These are phyloP conservation scores for Acanthopagrus latus DNA, from an alignment of 2,797 vertebrate species.

Conservation along the genomic window DNA sequence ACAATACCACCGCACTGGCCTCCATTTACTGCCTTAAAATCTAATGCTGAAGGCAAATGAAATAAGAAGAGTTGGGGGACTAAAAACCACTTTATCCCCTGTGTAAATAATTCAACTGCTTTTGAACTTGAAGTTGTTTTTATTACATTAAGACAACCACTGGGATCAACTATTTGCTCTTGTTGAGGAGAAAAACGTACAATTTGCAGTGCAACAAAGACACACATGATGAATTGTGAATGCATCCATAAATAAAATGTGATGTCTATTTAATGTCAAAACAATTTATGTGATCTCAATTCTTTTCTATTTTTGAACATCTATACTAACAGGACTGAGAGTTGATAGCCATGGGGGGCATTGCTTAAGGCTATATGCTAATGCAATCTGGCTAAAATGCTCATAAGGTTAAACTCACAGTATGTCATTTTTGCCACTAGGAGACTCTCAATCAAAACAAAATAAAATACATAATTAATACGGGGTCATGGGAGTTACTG, in stretches of 20 bases:
- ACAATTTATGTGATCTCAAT: neutral
- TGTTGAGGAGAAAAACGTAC: neutral
- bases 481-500: no score
- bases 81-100: neutral
- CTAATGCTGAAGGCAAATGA: neutral
- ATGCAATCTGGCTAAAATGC: no score
- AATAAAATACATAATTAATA: no score
- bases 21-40: neutral
- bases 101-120: neutral
- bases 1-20: neutral
- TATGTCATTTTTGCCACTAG: no score
- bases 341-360: no score
- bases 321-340: no score
- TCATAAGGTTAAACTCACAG: no score
- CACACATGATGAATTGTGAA: neutral
- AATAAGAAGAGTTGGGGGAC: neutral
- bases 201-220: slow-evolving; percentile 7
- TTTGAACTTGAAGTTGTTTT: slow-evolving; percentile 10
- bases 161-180: neutral
- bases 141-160: neutral
- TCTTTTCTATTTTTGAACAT: no score
- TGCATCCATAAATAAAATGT: neutral
- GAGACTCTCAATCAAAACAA: no score
- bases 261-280: neutral
- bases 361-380: no score